Evolutionary conservation across 2,113 vertebrate species (phyloP), one percentile per base, ranked within the genome.

Genomic region (Tragulus kanchil): DNA sequence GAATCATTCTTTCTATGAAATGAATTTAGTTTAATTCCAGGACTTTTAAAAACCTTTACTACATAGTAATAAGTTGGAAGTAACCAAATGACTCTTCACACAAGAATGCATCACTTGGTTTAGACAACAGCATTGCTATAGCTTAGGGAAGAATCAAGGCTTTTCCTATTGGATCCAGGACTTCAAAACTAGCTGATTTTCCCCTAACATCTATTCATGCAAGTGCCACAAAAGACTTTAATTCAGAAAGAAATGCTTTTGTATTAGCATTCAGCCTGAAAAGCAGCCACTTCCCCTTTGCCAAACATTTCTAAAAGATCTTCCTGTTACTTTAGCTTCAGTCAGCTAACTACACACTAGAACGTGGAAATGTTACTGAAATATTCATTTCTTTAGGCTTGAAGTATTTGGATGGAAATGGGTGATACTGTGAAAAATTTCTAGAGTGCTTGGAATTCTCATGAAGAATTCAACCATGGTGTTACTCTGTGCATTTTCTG

Each of bases 391-490:
- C 85, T 84, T 75, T 36, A 77, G 54, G 6, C 28, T 77, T 28
- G 10, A 95, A 97, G 36, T 62, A 86, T 31, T 89, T 91, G 78
- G 58, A 17, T 62, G 7, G 65, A 83, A 82, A 91, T 42, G 3
- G 21, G 83, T 54, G 23, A 86, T 69, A n/a, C 50, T 88, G 88
- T 94, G 23, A 88, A 87, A 94, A 90, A n/a, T 91, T 67, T 64
- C 75, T 78, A 28, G n/a, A 23, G 31, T 52, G 13, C 19, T 73
- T 92, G 48, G 14, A 59, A 67, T 79, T 25, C 71, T 61, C 54
- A 62, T 86, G 21, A 81, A 94, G 52, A 65, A 42, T 50, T 93
- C 42, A 56, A 58, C 21, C 78, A 4, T 71, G 10, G 9, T 25
- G 17, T 19, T 48, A 23, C 11, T 45, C 26, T 75, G 36, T 64